Conservation (phyloP, 2,113 vertebrate species). For the Monopterus albus region DNA sequence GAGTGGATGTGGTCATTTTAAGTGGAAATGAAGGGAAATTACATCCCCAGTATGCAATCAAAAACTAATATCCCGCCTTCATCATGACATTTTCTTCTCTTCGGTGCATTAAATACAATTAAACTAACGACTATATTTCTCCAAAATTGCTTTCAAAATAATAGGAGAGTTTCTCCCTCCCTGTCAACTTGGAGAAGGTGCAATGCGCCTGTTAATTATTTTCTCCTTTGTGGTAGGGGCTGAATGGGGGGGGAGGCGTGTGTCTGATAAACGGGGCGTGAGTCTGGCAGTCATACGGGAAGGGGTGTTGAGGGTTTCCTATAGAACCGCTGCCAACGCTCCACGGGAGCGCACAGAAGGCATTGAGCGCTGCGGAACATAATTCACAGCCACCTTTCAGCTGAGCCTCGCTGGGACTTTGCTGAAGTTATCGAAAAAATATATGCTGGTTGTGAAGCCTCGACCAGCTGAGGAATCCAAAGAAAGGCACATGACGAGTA, state of each 20-base stretch:
- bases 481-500: too few species aligned
- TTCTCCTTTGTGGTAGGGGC: slow-evolving; percentile 26
- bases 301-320: slow-evolving; percentile 49
- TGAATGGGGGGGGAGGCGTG: slow-evolving; percentile 60
- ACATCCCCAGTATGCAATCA: slow-evolving; percentile 33
- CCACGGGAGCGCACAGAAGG: slow-evolving; percentile 45
- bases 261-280: slow-evolving; percentile 74
- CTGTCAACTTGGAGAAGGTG: not conserved
- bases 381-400: not conserved
- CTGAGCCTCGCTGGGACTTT: not conserved
- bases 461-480: not conserved
- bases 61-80: slow-evolving; percentile 44
- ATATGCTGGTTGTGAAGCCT: not conserved
- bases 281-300: slow-evolving; percentile 50
- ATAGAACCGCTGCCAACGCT: slow-evolving; percentile 35
- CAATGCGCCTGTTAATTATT: slow-evolving; percentile 9
- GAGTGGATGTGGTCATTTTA: slow-evolving; percentile 36
- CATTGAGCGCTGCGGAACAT: slow-evolving; percentile 12
- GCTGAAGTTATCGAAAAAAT: not conserved
- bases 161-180: slow-evolving; percentile 1
- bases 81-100: slow-evolving; percentile 15
- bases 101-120: slow-evolving; percentile 30
- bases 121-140: slow-evolving; percentile 21
- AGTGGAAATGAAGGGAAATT: slow-evolving; percentile 48
- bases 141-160: slow-evolving; percentile 32